Evolutionary conservation across 2,797 vertebrate species (phyloP).

Genomic region (Calcarius lapponicus): DNA sequence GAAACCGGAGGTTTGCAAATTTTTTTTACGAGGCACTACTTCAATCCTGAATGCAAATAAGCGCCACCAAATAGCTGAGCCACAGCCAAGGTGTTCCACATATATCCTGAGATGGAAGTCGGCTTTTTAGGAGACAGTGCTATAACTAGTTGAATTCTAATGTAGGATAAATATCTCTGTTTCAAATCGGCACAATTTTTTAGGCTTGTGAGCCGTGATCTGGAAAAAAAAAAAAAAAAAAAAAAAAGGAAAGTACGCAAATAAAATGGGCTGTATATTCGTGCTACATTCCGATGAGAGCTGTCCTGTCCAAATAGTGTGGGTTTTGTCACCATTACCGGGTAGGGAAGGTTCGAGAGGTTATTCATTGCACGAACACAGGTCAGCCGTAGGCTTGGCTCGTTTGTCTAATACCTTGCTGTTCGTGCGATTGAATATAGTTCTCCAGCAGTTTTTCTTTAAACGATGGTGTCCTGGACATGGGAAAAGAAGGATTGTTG

Average conservation of each 20-base stretch:
- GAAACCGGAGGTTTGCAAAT: neutral
- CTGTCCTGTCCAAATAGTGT: neutral
- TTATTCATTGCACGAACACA: neutral
- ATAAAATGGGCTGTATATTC: neutral
- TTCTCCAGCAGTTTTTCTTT: neutral
- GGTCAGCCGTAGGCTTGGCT: neutral
- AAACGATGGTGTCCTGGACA: neutral
- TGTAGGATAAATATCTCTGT: neutral
- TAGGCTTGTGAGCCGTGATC: neutral
- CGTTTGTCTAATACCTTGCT: neutral
- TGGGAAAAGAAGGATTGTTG: neutral
- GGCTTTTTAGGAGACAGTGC: neutral
- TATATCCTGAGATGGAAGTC: neutral
- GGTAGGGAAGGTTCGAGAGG: neutral
- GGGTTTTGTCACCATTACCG: neutral
- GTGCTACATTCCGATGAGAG: neutral
- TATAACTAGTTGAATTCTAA: neutral
- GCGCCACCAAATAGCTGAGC: neutral
- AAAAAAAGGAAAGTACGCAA: neutral
- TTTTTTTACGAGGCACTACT: rapidly evolving
- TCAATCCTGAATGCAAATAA: neutral
- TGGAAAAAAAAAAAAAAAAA: neutral
- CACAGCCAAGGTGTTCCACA: neutral
- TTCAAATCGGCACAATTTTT: neutral
- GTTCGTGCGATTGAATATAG: neutral